Evolutionary conservation across 2,797 vertebrate genomes (phyloP), one percentile per base, ranked within the genome.

Genomic region (Lacerta agilis): DNA sequence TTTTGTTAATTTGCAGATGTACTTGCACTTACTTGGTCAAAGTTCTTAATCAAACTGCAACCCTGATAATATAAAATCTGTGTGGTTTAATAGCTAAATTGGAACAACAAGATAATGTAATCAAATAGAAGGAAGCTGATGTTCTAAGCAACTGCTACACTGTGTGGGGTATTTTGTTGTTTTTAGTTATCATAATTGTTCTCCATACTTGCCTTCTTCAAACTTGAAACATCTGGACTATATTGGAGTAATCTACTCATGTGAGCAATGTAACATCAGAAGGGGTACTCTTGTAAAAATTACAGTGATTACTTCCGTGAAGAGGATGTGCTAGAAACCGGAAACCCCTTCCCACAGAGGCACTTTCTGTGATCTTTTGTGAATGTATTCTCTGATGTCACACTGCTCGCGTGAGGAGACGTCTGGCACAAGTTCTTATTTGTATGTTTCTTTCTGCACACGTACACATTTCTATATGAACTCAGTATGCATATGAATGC

Each of bases 41-140:
- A 61, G 72, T 64, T 64, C 20, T 80, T 58, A 69, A 69, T 45
- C 38, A 41, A 10, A 15, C 23, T 29, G 81, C 17, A 64, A 58
- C 41, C 43, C 29, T 43, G 38, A 64, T 58, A 87, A 80, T 80
- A 72, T 38, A 27, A 58, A 41, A 80, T 64, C 38, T 23, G 29
- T 43, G 79, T 29, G 8, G 55, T 55, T 79, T 80, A 55, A 49
- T 66, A 67, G 0, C 78, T 38, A 90, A 67, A 3, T 6, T 61
- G 85, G 85, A 87, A 86, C 2, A 81, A 29, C 4, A 79, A 87
- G 29, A 33, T 67, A 43, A 83, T 71, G 20, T 72, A 79, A 84
- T 20, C 83, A 88, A 69, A 86, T 36, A 36, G 41, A 81, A 11
- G 83, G 43, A 79, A 55, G 0, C 29, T 67, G 49, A 36, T 4